A percentile compares a stretch with the other conserved stretches of the same genome.
Conservation (phyloP, 2,113 vertebrate genomes). For the Nymphicus hollandicus region DNA sequence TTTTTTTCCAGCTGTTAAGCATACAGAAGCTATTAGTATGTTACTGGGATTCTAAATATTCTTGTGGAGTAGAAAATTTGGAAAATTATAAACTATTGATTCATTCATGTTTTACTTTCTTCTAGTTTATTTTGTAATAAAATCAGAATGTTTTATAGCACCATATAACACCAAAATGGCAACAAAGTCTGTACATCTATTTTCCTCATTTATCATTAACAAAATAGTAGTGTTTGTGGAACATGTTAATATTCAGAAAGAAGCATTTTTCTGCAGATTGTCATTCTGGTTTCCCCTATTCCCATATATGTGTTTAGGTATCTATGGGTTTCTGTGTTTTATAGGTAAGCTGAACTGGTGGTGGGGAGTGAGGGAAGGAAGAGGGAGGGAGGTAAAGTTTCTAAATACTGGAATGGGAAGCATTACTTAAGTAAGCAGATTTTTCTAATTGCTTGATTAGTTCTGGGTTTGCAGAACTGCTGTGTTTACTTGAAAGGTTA, state of each 20-base stretch:
- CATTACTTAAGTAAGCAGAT: conserved; percentile 24
- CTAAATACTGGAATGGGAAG: conserved; percentile 22
- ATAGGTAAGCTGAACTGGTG: background rate
- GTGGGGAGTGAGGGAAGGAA: background rate
- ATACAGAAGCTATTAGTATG: conserved; percentile 14
- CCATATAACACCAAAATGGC: background rate
- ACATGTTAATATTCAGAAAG: background rate
- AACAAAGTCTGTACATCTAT: background rate
- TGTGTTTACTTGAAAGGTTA: background rate
- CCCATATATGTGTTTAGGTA: background rate
- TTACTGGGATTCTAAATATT: conserved; percentile 24
- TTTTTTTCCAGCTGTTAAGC: conserved; percentile 32
- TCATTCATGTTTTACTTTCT: background rate
- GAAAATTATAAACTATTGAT: conserved; percentile 20
- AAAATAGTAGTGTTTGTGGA: background rate
- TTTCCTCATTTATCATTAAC: background rate
- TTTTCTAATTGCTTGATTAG: conserved; percentile 59
- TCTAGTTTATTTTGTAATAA: background rate
- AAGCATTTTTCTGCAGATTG: background rate
- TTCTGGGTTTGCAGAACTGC: background rate
- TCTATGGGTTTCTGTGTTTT: background rate
- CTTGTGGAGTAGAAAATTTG: conserved; percentile 30
- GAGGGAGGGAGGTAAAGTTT: background rate
- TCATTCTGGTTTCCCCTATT: background rate
- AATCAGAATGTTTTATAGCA: background rate